Conservation (phyloP, 2,888 invertebrate species). For the Limnephilus lunatus region DNA sequence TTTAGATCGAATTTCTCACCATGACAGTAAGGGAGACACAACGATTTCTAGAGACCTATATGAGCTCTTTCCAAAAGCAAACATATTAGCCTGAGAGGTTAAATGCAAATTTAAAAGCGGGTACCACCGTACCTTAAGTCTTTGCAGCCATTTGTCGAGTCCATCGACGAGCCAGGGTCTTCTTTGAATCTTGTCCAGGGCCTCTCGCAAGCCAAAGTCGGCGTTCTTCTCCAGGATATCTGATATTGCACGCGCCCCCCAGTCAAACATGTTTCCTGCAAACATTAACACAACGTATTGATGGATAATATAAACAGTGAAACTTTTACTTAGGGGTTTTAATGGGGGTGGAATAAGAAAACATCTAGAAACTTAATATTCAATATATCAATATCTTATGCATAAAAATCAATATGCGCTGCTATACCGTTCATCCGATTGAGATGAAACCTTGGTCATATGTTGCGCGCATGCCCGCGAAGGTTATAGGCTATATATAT, state of each 20-base stretch:
- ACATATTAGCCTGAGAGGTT: too few relatives aligned
- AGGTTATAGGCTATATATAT: too few relatives aligned
- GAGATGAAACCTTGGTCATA: too few relatives aligned
- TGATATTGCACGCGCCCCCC: conserved; percentile 95
- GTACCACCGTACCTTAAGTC: conserved; percentile 77
- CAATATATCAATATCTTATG: too few relatives aligned
- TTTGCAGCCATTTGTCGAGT: conserved; percentile 88
- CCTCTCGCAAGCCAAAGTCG: conserved; percentile 88
- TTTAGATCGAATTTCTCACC: too few relatives aligned
- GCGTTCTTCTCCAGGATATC: conserved; percentile 86
- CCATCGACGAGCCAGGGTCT: conserved; percentile 96
- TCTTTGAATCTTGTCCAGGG: conserved; percentile 88
- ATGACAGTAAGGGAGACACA: too few relatives aligned
- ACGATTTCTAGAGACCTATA: too few relatives aligned
- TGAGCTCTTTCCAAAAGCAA: too few relatives aligned
- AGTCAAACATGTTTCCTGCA: conserved; percentile 97
- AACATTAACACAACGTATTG: conserved; percentile 68
- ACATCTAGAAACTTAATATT: too few relatives aligned
- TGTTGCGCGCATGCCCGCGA: too few relatives aligned
- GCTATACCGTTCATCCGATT: too few relatives aligned
- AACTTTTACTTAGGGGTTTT: background rate
- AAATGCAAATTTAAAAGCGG: background rate
- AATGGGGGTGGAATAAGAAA: background rate
- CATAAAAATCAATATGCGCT: too few relatives aligned
- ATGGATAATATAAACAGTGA: background rate